A percentile compares a stretch with the other conserved stretches of the same genome.
phyloP scores from a whole-genome alignment of 2,113 vertebrate genomes.

The Chrysemys picta region DNA sequence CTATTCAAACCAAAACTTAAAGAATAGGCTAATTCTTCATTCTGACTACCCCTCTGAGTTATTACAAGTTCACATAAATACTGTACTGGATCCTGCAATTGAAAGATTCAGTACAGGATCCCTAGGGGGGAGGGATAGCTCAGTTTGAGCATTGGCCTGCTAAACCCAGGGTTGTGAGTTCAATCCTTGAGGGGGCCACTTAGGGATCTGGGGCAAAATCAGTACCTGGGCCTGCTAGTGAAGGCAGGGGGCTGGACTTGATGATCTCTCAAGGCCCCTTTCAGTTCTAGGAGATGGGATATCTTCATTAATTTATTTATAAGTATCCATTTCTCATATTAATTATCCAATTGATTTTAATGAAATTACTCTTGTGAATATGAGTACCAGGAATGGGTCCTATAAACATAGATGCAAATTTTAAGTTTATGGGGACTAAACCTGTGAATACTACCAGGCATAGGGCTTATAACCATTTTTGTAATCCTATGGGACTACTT shows the following conservation, averaged over 20 bases:
- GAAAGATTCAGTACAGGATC: no score
- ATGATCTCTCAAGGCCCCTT: no score
- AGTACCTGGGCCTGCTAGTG: no score
- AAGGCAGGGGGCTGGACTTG: no score
- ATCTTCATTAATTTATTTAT: no score
- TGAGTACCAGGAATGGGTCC: not conserved
- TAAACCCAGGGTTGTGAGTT: no score
- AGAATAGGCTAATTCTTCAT: not conserved
- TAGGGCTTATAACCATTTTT: not conserved
- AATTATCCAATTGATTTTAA: not conserved
- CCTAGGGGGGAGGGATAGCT: no score
- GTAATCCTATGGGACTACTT: not conserved
- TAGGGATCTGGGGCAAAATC: no score
- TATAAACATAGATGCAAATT: not conserved
- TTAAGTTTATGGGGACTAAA: not conserved
- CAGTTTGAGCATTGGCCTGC: no score
- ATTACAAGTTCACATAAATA: not conserved
- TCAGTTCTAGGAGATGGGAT: no score
- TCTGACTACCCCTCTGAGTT: not conserved
- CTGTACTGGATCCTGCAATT: not conserved
- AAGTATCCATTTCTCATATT: not conserved
- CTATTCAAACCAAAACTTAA: not conserved
- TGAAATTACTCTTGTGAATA: not conserved
- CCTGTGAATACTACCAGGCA: not conserved
- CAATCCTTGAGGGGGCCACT: no score